Conservation (phyloP, 2,888 invertebrate species). For the Lithosia quadra region DNA sequence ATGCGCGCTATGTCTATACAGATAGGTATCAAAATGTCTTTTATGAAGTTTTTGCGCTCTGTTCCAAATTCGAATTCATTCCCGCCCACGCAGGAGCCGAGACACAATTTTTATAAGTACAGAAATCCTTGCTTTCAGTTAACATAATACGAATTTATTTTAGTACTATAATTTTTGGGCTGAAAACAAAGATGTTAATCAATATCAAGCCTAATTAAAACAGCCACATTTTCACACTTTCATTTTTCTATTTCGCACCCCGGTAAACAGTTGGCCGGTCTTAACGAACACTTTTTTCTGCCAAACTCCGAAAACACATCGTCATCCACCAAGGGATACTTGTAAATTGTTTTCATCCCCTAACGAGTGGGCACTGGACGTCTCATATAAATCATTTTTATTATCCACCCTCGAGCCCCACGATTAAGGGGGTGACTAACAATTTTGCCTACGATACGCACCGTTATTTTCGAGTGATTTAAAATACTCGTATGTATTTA, state of each 20-base stretch:
- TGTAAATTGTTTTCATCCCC: conserved; percentile 84
- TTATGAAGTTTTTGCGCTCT: too few species aligned
- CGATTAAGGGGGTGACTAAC: conserved; percentile 72
- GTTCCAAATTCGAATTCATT: too few species aligned
- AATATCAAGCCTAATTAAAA: background rate
- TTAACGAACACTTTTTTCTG: conserved; percentile 13
- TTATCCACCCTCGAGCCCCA: conserved; percentile 66
- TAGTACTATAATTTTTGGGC: background rate
- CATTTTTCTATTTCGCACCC: conserved; percentile 9
- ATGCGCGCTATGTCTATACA: too few species aligned
- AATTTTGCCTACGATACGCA: conserved; percentile 62
- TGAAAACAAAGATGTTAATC: background rate
- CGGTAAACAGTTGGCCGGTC: conserved; percentile 1
- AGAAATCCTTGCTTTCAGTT: background rate
- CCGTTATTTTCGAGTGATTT: conserved; percentile 69
- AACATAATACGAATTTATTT: background rate
- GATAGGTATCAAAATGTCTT: too few species aligned
- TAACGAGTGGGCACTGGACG: conserved; percentile 78
- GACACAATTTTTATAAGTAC: too few species aligned
- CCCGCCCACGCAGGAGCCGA: too few species aligned
- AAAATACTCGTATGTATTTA: conserved; percentile 56
- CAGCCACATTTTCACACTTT: background rate
- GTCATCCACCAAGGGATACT: conserved; percentile 63
- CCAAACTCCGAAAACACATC: conserved; percentile 59
- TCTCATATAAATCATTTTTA: conserved; percentile 85